These are phyloP conservation scores for Gambusia holbrooki DNA, from an alignment of 2,113 vertebrate genomes.

Conservation along the genomic window DNA sequence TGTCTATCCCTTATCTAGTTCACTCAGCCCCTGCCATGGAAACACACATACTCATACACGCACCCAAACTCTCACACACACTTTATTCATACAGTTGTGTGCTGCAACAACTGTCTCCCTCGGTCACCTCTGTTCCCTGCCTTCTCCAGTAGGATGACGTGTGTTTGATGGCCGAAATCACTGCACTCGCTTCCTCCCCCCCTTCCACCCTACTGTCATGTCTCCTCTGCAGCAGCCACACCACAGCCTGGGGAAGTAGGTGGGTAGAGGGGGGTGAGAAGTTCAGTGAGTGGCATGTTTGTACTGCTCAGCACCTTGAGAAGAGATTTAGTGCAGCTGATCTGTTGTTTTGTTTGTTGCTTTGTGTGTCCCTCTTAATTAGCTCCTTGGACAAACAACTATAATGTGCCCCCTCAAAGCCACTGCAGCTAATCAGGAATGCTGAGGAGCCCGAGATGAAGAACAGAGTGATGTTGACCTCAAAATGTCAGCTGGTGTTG, in stretches of 20 bases:
- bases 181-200: slow-evolving; percentile 56
- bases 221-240: slow-evolving; percentile 49
- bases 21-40: slow-evolving; percentile 47
- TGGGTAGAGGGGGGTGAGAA: slow-evolving; percentile 6
- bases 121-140: slow-evolving; percentile 67
- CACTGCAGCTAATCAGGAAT: slow-evolving; percentile 72
- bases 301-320: slow-evolving; percentile 63
- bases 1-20: slow-evolving; percentile 64
- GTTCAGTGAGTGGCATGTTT: slow-evolving; percentile 60
- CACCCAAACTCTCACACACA: slow-evolving; percentile 7
- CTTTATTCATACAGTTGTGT: slow-evolving; percentile 52
- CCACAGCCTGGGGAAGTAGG: slow-evolving; percentile 27
- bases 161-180: slow-evolving; percentile 75
- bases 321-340: slow-evolving; percentile 64
- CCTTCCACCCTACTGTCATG: not conserved
- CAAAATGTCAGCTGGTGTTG: slow-evolving; percentile 80
- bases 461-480: slow-evolving; percentile 76
- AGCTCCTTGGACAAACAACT: slow-evolving; percentile 58
- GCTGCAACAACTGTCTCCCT: slow-evolving; percentile 67
- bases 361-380: slow-evolving; percentile 67
- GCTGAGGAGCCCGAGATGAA: slow-evolving; percentile 69
- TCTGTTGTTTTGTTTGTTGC: slow-evolving; percentile 68
- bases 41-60: slow-evolving; percentile 37
- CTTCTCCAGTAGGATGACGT: slow-evolving; percentile 70
- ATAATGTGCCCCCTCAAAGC: slow-evolving; percentile 55